Percentiles rank a stretch among this genome's conserved stretches.
These are phyloP conservation scores for Chondrilla cf. caribensis DNA, from an alignment of 37 sponge, comb jelly and placozoan genomes.

Conservation along the genomic window DNA sequence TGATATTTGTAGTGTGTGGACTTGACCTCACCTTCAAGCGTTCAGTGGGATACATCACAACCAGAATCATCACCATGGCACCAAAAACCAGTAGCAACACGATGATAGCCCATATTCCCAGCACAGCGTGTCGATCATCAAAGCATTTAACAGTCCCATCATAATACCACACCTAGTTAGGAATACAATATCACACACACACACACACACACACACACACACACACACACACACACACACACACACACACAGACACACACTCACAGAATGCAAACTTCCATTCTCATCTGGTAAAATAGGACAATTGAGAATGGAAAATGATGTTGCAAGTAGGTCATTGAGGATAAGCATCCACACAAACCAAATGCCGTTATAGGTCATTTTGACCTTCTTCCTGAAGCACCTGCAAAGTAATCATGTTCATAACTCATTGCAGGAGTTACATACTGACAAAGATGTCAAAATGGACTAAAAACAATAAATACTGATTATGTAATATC, in stretches of 20 bases:
- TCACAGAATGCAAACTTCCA: not conserved
- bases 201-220: too few species aligned
- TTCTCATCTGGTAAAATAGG: not conserved
- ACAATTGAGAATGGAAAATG: slow-evolving; percentile 5
- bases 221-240: too few species aligned
- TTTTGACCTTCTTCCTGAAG: not conserved
- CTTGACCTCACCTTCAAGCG: not conserved
- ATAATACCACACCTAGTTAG: slow-evolving; percentile 8
- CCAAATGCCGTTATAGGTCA: slow-evolving; percentile 14
- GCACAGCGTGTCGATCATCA: not conserved
- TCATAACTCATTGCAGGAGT: too few species aligned
- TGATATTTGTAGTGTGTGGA: not conserved
- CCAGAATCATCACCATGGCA: not conserved
- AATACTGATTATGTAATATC: not conserved
- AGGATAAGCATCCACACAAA: slow-evolving; percentile 26
- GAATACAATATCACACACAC: too few species aligned
- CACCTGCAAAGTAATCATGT: not conserved
- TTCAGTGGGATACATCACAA: not conserved
- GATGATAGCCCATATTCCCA: slow-evolving; percentile 19
- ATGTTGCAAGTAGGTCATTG: slow-evolving; percentile 13
- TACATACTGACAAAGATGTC: too few species aligned
- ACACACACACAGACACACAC: too few species aligned
- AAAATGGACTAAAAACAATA: too few species aligned
- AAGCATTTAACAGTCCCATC: slow-evolving; percentile 17
- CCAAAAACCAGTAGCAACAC: not conserved